A percentile compares a stretch with the other conserved stretches of the same genome.
phyloP scores from a whole-genome alignment of 2,888 invertebrate species.

The Tinea pellionella region DNA sequence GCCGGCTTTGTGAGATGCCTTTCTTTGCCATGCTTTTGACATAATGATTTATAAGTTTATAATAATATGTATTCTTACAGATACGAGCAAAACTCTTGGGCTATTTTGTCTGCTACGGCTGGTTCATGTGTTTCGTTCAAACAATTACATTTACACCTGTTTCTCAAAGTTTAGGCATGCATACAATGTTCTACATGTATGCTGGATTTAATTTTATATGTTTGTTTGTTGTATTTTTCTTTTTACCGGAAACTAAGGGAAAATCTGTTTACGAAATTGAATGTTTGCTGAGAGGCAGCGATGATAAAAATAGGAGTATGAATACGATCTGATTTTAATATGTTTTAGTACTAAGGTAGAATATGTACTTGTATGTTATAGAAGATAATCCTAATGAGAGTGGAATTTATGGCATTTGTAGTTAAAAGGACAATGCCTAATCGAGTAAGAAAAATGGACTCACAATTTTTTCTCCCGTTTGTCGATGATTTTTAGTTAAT shows the following conservation, averaged over 20 bases:
- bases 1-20: no score
- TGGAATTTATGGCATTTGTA: no score
- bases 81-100: slow-evolving; percentile 15
- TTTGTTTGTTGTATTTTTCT: slow-evolving; percentile 7
- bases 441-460: no score
- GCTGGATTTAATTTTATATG: slow-evolving; percentile 13
- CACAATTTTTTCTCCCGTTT: no score
- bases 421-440: no score
- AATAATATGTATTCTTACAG: slow-evolving; percentile 11
- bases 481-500: no score
- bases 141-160: slow-evolving; percentile 14
- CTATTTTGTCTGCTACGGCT: slow-evolving; percentile 14
- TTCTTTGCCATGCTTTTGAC: no score
- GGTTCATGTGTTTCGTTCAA: slow-evolving; percentile 17
- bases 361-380: no score
- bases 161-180: slow-evolving; percentile 15
- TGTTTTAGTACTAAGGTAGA: background rate
- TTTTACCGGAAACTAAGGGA: slow-evolving; percentile 17
- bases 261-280: slow-evolving; percentile 16
- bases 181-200: slow-evolving; percentile 17
- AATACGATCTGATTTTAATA: background rate
- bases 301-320: background rate
- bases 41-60: no score
- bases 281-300: slow-evolving; percentile 5
- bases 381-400: no score